Evolutionary conservation across 2,113 vertebrate species (phyloP), one percentile per base, ranked within the genome.

Genomic region (Crotophaga sulcirostris): DNA sequence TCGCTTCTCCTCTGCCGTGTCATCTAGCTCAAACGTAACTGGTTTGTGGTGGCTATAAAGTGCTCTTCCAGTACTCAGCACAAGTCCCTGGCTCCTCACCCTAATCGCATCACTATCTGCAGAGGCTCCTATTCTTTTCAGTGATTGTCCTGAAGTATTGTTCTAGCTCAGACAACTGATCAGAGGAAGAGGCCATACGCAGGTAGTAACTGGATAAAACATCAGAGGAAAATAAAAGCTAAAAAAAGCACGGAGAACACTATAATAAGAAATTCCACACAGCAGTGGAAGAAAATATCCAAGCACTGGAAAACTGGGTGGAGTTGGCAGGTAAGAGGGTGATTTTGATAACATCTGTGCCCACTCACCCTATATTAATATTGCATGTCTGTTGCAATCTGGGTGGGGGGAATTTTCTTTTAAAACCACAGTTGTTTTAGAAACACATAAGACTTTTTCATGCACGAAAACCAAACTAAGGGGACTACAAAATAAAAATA

Each of bases 311-410:
- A 92, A 90, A 70, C 74, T 56, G 88, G 68, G 75, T 88, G 51
- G 55, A 77, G 42, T 40, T 92, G 84, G 55, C 73, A 94, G 84
- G 84, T 96, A 63, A 75, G 58, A 84, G 18, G 18, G 40, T 91
- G 77, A 95, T 95, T 95, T 91, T 95, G 93, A 87, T 96, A 92
- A 93, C 91, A 89, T 93, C 44, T 91, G 86, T 91, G 54, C 91
- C 84, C 81, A 76, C 13, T 87, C 56, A 64, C 13, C 16, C 69
- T 78, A 36, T 84, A 86, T 84, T 64, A 84, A 44, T 75, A 78
- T 72, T 68, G 38, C 62, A 78, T 0, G 0, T 75, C 18, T 68
- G 8, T n/a, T 84, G 31, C 52, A 55, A 74, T 78, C 38, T 59
- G 51, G 33, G 11, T 13, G 13, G 11, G n/a, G 29, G 17, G 38